These are phyloP conservation scores for Theretra japonica DNA, from an alignment of 2,888 invertebrate genomes.

Conservation along the genomic window DNA sequence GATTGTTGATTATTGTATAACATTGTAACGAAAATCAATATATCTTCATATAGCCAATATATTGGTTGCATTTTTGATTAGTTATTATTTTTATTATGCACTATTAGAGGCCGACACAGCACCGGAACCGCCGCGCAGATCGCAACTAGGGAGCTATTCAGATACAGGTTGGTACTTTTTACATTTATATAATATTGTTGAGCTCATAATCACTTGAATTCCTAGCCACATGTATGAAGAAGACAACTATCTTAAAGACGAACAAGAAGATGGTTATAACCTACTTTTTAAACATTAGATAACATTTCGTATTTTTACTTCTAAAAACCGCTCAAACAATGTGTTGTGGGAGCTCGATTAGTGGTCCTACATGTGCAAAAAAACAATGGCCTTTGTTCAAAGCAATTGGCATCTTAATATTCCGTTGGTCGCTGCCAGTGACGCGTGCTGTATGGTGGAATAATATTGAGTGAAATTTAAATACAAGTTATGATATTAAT, in stretches of 20 bases:
- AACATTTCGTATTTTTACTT: constrained; percentile 51
- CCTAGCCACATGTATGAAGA: background rate
- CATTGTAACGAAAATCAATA: constrained; percentile 50
- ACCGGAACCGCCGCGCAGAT: constrained; percentile 87
- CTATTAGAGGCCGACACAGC: constrained; percentile 86
- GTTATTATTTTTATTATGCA: constrained; percentile 63
- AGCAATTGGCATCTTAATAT: constrained; percentile 67
- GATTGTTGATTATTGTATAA: background rate
- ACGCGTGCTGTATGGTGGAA: constrained; percentile 51
- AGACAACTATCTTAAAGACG: constrained; percentile 13
- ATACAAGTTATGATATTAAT: background rate
- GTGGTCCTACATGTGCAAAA: constrained; percentile 59
- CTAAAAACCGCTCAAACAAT: constrained; percentile 50
- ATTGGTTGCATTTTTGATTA: constrained; percentile 43
- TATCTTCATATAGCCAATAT: constrained; percentile 42
- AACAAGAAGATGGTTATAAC: constrained; percentile 39
- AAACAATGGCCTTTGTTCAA: constrained; percentile 80
- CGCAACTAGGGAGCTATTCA: constrained; percentile 81
- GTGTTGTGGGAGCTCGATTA: constrained; percentile 56
- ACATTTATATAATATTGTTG: constrained; percentile 31
- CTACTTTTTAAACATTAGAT: constrained; percentile 51
- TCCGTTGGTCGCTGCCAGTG: constrained; percentile 62
- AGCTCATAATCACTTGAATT: background rate
- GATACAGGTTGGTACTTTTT: constrained; percentile 82
- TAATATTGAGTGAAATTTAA: constrained; percentile 5